Conservation (phyloP, 2,888 invertebrate genomes). For the Zygaena filipendulae region DNA sequence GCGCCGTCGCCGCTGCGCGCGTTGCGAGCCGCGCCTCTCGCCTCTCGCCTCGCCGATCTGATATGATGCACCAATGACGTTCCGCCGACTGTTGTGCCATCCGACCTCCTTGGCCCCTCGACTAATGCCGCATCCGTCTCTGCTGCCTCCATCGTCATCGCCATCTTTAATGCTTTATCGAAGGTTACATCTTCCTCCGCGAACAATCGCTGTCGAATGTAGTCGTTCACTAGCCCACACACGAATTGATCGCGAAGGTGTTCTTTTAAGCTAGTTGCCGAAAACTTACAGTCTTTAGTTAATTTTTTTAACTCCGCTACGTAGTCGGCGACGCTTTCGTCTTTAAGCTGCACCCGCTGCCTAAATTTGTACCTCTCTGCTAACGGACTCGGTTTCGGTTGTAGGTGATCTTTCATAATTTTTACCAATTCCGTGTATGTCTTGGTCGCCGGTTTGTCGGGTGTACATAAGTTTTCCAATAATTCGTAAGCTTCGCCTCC, state of each 20-base stretch:
- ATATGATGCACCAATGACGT: background rate
- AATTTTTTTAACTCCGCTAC: slow-evolving; percentile 14
- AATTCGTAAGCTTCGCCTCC: too few species aligned
- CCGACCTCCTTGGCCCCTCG: slow-evolving; percentile 1
- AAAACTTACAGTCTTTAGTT: slow-evolving; percentile 12
- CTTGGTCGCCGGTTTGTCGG: slow-evolving; percentile 3
- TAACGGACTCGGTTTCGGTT: slow-evolving; percentile 5
- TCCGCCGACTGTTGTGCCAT: slow-evolving; percentile 1
- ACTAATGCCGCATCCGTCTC: slow-evolving; percentile 9
- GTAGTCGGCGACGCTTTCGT: slow-evolving; percentile 9
- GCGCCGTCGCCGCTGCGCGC: too few species aligned
- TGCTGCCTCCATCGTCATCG: slow-evolving; percentile 11
- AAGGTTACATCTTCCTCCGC: slow-evolving; percentile 8
- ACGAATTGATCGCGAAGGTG: slow-evolving; percentile 18
- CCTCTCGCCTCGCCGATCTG: too few species aligned
- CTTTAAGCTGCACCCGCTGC: slow-evolving; percentile 8
- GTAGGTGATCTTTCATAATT: slow-evolving; percentile 6
- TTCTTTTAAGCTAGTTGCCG: slow-evolving; percentile 10
- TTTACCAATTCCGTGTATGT: slow-evolving; percentile 3
- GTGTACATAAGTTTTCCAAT: too few species aligned
- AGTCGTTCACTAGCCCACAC: slow-evolving; percentile 4
- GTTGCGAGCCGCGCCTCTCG: too few species aligned
- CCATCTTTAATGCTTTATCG: slow-evolving; percentile 7
- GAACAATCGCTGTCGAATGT: slow-evolving; percentile 9
- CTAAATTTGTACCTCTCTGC: slow-evolving; percentile 14